phyloP scores from a whole-genome alignment of 2,888 invertebrate genomes.

The Athalia rosae region DNA sequence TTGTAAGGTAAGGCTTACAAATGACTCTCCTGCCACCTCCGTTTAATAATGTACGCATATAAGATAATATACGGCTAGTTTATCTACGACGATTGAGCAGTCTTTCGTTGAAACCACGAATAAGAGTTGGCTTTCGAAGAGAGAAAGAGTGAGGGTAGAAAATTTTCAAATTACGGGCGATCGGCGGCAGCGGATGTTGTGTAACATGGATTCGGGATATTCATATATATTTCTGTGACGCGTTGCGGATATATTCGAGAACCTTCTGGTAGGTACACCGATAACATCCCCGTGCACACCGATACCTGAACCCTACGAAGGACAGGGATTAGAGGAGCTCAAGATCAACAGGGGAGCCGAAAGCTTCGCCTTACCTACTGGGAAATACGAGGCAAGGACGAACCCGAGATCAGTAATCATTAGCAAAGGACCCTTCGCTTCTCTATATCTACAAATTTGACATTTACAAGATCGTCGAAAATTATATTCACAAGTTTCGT shows the following conservation, averaged over 20 bases:
- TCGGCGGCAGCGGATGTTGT: neutral
- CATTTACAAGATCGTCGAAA: too few species aligned
- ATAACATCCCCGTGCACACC: neutral
- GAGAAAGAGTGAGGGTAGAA: too few species aligned
- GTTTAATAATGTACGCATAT: too few species aligned
- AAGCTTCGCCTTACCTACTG: conserved; percentile 6
- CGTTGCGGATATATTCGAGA: neutral
- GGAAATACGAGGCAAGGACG: neutral
- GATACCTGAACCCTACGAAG: conserved; percentile 10
- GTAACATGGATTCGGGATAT: neutral
- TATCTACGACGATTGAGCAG: too few species aligned
- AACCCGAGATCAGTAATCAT: neutral
- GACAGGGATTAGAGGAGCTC: conserved; percentile 21
- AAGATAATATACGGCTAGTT: too few species aligned
- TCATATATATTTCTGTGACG: too few species aligned
- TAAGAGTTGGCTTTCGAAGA: too few species aligned
- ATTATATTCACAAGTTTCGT: too few species aligned
- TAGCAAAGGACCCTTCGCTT: neutral
- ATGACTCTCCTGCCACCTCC: neutral
- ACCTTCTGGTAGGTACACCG: neutral
- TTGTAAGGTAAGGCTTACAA: neutral
- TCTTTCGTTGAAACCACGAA: too few species aligned
- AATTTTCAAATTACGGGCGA: too few species aligned
- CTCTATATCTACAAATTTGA: neutral
- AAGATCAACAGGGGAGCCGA: conserved; percentile 15